Evolutionary conservation across 2,888 invertebrate genomes (phyloP), one percentile per base, ranked within the genome.

Genomic region (Stictocephala bisonia): DNA sequence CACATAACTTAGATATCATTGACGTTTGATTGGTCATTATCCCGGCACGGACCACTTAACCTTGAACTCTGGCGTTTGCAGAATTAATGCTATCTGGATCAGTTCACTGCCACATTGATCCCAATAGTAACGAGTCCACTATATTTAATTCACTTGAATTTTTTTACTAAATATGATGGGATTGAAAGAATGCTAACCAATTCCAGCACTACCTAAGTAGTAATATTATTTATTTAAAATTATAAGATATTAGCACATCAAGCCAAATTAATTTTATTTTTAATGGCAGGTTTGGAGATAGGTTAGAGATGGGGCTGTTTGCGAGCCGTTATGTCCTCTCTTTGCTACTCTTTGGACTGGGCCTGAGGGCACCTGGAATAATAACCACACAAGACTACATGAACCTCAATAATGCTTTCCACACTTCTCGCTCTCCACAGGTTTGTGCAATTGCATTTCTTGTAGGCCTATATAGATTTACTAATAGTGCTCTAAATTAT

Each of bases 301-400:
- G 91, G 80, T 86, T 95, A 69, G 95, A 96, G 85, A 95, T 97
- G 91, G 87, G 89, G 4, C 83, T 97, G 15, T 98, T 97, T 84
- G 89, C 95, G 4, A 85, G 92, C 2, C 90, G 96, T 35, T 97
- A 95, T 82, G 84, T 92, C 3, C 89, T 90, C 60, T 92, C 91
- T 73, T 86, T 94, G 80, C 81, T 91, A 9, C 90, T 97, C 80
- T 96, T 97, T 83, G 87, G 93, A 6, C 85, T 98, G 68, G 96
- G 96, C 3, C 85, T 96, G 78, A 92, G 91, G 82, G 96, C 96
- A 15, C 96, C 96, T 0, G 96, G 95, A 35, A 90, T 95, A 66
- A 87, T 88, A 84, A 87, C 88, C 75, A 87, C 87, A 77, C 86
- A 87, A 75, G 88, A 90, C 80, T 89, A 89, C 79, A 84, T 89